Base-by-base conservation (phyloP, 2,113 vertebrate genomes). In the Leucoraja erinaceus region DNA sequence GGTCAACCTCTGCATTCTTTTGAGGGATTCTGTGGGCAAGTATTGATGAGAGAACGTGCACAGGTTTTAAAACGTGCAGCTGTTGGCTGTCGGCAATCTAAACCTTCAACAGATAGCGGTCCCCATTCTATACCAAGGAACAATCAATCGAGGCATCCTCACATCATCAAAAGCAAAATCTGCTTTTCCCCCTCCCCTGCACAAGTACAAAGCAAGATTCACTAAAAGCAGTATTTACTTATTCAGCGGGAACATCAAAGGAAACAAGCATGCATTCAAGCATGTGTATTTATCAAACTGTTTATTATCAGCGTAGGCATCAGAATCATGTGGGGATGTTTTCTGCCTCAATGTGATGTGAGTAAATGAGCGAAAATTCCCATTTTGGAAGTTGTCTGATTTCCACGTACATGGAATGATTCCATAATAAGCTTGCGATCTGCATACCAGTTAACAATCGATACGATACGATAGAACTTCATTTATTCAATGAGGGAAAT, bases 231-330 rank as follows among this genome's bases (percentile, higher is more conserved):
- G 28, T n/a, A 63, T 59, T 88, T 18, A 33, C 28, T 88, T 88
- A 88, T 88, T 88, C 59, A 33, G 63, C n/a, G 59, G 28, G 59
- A 63, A 88, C 83, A 88, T 88, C 59, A 33, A 88, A 88, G 83
- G 83, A 63, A 88, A 16, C 83, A 16, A 12, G 0, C 31, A 31
- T 8, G 28, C 28, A 88, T 88, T 88, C 28, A 88, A 63, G 56
- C 59, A 18, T 66, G 59, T 63, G 83, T 28, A 88, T n/a, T 61
- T 31, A 59, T 61, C 56, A 86, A 86, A 61, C 83, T 63, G 59
- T 6, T 63, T 16, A 88, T n/a, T 47, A 61, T 16, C 14, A 63
- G 28, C 59, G 63, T 63, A 31, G 12, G n/a, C 83, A 88, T 61
- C 61, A n/a, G 31, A 66, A 63, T 63, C 83, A 88, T 12, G 61